A percentile compares a stretch with the other conserved stretches of the same genome.
These are phyloP conservation scores for Notamacropus eugenii DNA, from an alignment of 2,797 vertebrate genomes.

Conservation along the genomic window DNA sequence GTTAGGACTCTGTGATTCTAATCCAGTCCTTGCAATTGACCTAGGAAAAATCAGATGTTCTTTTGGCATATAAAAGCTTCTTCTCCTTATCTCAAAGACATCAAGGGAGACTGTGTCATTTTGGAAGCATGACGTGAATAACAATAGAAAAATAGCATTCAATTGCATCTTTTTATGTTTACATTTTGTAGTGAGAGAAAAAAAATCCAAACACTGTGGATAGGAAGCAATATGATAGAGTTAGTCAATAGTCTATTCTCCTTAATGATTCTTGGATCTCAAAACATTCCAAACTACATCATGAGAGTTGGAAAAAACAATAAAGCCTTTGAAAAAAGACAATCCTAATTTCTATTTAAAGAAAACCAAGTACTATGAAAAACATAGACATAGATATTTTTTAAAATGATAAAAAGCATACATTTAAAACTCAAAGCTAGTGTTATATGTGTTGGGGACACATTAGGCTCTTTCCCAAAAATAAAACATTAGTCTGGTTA, in stretches of 20 bases:
- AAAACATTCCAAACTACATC: neutral
- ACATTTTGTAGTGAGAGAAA: neutral
- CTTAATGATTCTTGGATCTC: neutral
- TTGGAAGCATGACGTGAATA: neutral
- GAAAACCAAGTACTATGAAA: neutral
- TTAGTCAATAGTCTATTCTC: neutral
- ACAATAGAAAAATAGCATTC: neutral
- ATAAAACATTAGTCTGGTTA: neutral
- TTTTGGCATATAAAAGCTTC: neutral
- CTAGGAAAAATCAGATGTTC: neutral
- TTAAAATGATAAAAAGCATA: neutral
- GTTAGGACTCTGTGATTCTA: neutral
- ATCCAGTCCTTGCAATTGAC: neutral
- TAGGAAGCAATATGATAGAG: neutral
- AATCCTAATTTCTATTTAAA: neutral
- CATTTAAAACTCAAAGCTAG: neutral
- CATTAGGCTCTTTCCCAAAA: neutral
- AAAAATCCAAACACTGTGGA: neutral
- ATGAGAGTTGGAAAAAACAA: neutral
- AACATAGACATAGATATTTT: neutral
- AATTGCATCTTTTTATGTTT: neutral
- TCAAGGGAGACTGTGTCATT: neutral
- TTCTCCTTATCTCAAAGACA: neutral
- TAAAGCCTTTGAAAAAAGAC: neutral
- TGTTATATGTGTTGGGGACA: neutral